These are phyloP conservation scores for Chamaea fasciata DNA, from an alignment of 2,113 vertebrate species.

Conservation along the genomic window DNA sequence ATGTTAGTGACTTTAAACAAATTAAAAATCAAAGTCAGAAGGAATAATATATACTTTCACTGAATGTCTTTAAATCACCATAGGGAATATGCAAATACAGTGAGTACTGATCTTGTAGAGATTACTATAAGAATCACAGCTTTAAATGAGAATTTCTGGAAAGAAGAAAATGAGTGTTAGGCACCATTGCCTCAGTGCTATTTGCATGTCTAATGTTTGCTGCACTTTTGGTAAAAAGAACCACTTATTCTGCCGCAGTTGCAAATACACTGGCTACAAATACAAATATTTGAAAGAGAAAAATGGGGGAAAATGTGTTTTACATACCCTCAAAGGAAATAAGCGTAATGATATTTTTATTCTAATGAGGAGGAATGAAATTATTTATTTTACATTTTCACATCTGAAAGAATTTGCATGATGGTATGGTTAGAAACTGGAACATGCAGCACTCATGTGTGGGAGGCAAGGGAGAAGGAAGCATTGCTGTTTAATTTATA, in stretches of 20 bases:
- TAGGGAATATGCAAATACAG: background rate
- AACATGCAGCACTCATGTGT: background rate
- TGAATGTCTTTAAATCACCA: background rate
- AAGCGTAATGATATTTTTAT: background rate
- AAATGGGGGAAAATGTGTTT: background rate
- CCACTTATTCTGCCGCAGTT: background rate
- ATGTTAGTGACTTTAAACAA: background rate
- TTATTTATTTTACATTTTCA: background rate
- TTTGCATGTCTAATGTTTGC: background rate
- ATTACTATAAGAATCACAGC: background rate
- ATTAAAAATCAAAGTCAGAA: background rate
- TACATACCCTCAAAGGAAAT: background rate
- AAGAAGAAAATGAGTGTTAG: background rate
- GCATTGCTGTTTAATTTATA: background rate
- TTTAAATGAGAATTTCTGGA: background rate
- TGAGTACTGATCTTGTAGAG: background rate
- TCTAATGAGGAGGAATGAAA: background rate
- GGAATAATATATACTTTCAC: background rate
- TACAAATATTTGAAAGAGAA: background rate
- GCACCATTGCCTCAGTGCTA: background rate
- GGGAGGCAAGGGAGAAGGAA: background rate
- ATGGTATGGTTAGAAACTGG: background rate
- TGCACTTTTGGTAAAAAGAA: background rate
- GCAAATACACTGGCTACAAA: background rate
- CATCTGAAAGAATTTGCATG: background rate